Conservation (phyloP, 2,797 vertebrate species). For the Octomys mimax region DNA sequence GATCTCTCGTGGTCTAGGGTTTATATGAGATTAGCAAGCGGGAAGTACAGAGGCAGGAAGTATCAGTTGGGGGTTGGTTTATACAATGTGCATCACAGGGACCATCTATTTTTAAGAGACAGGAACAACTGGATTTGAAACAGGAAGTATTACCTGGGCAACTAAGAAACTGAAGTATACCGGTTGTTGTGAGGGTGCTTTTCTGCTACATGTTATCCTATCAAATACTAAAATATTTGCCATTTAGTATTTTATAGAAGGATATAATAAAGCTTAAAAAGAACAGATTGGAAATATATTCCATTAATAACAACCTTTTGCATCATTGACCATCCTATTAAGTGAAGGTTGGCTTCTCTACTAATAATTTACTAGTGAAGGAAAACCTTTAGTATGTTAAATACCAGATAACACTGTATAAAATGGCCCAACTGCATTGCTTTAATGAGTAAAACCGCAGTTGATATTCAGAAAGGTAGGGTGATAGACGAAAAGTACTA, state of each 20-base stretch:
- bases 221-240: not conserved
- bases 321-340: not conserved
- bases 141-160: no score
- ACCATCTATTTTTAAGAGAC: no score
- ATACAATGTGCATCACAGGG: no score
- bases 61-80: no score
- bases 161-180: no score
- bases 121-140: no score
- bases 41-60: no score
- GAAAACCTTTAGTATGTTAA: not conserved
- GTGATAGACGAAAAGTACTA: not conserved
- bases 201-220: not conserved
- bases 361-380: not conserved
- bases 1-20: no score
- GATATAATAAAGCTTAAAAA: not conserved
- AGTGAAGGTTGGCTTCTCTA: not conserved
- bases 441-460: not conserved
- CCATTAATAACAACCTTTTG: not conserved
- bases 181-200: no score
- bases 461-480: not conserved
- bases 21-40: no score
- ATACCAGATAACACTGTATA: not conserved
- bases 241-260: not conserved
- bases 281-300: not conserved
- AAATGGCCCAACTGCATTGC: not conserved